These are phyloP conservation scores for Lophochroa leadbeateri DNA, from an alignment of 2,113 vertebrate species.

Conservation along the genomic window DNA sequence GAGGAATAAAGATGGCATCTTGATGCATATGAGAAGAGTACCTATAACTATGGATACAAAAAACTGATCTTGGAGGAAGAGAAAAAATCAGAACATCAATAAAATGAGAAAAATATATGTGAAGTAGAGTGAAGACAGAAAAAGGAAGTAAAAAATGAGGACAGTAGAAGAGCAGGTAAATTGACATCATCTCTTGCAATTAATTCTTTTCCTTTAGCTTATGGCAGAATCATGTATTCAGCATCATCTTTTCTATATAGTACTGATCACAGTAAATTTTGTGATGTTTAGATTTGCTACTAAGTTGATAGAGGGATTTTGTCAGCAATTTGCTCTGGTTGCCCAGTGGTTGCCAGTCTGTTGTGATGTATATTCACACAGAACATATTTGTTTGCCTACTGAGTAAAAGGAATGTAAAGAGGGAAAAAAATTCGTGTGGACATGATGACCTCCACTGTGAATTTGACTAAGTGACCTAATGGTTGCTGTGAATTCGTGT, in stretches of 20 bases:
- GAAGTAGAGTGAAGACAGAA: background rate
- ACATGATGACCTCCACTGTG: conserved; percentile 18
- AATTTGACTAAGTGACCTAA: conserved; percentile 31
- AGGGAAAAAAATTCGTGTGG: background rate
- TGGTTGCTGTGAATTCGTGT: conserved; percentile 40
- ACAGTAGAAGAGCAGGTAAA: background rate
- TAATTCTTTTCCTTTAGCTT: background rate
- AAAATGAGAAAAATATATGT: background rate
- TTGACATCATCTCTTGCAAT: background rate
- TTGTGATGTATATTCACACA: conserved; percentile 49
- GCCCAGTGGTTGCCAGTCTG: conserved; percentile 43
- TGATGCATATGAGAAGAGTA: background rate
- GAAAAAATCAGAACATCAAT: background rate
- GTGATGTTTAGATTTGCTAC: background rate
- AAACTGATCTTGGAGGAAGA: background rate
- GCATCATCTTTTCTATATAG: background rate
- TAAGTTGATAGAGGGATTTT: conserved; percentile 54
- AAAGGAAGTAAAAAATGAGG: background rate
- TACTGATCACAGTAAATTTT: background rate
- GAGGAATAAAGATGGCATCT: background rate
- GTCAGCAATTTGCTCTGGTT: conserved; percentile 59
- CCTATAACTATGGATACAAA: background rate
- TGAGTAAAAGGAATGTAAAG: conserved; percentile 42
- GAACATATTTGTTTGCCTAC: conserved; percentile 39
- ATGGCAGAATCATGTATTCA: background rate